Conservation (phyloP, 2,113 vertebrate genomes). For the Octodon degus region DNA sequence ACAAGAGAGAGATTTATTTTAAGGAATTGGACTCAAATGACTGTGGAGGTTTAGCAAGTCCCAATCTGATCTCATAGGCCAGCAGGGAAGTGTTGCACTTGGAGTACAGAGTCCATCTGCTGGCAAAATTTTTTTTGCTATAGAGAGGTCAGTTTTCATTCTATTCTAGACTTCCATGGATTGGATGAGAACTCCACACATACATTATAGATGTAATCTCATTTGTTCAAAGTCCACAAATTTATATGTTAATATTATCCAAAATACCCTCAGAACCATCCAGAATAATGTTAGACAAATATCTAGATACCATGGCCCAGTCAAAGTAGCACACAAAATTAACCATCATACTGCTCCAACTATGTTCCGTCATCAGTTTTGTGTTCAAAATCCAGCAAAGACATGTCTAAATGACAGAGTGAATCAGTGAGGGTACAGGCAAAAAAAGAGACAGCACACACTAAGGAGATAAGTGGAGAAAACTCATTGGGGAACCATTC, state of each 20-base stretch:
- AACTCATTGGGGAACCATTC: neutral
- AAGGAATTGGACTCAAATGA: neutral
- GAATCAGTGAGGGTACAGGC: neutral
- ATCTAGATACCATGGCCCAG: neutral
- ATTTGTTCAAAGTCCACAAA: neutral
- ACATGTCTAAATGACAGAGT: neutral
- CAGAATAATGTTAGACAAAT: neutral
- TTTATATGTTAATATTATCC: neutral
- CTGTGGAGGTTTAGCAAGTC: neutral
- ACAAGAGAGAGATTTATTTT: constrained; percentile 17
- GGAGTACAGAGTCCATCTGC: neutral
- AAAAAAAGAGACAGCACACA: neutral
- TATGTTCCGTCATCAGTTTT: neutral
- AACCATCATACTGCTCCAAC: neutral
- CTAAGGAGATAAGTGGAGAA: neutral
- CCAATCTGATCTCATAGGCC: neutral
- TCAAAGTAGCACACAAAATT: neutral
- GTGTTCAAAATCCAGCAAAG: neutral
- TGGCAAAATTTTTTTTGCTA: neutral
- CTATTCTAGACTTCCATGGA: neutral
- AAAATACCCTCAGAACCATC: constrained; percentile 11
- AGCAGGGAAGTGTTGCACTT: neutral
- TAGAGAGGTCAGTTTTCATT: neutral
- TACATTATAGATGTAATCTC: neutral
- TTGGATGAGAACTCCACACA: neutral